Evolutionary conservation across 2,888 invertebrate genomes (phyloP).

Genomic region (Plagodis dolabraria): DNA sequence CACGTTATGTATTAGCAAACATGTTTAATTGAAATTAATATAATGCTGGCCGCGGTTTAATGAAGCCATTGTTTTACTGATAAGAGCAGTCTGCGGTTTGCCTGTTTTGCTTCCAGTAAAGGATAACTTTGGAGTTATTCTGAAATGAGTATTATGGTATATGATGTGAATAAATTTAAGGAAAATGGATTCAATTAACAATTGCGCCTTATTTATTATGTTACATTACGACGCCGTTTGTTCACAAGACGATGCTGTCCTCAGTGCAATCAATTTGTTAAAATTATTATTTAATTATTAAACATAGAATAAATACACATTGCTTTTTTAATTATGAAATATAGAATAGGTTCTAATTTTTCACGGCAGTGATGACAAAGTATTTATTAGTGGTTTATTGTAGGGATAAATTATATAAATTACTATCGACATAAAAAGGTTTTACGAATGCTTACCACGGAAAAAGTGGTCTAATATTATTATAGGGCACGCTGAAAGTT

Average conservation of each 20-base stretch:
- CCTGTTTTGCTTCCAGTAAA: slow-evolving; percentile 59
- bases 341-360: not conserved
- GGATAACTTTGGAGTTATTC: slow-evolving; percentile 49
- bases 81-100: slow-evolving; percentile 61
- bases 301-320: not conserved
- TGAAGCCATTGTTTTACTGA: slow-evolving; percentile 12
- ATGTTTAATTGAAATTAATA: slow-evolving; percentile 3
- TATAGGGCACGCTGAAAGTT: too few species aligned
- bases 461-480: too few species aligned
- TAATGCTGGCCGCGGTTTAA: slow-evolving; percentile 9
- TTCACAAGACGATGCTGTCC: not conserved
- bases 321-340: not conserved
- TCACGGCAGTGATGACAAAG: too few species aligned
- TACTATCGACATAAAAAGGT: too few species aligned
- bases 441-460: too few species aligned
- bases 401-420: too few species aligned
- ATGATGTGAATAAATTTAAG: slow-evolving; percentile 42
- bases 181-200: slow-evolving; percentile 28
- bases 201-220: not conserved
- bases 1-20: not conserved
- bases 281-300: not conserved
- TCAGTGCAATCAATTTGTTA: too few species aligned
- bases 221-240: slow-evolving; percentile 34
- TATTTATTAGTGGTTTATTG: too few species aligned
- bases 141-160: slow-evolving; percentile 32